Conservation (phyloP, 1,140 invertebrate genomes). For the Scaptomyza pallida region DNA sequence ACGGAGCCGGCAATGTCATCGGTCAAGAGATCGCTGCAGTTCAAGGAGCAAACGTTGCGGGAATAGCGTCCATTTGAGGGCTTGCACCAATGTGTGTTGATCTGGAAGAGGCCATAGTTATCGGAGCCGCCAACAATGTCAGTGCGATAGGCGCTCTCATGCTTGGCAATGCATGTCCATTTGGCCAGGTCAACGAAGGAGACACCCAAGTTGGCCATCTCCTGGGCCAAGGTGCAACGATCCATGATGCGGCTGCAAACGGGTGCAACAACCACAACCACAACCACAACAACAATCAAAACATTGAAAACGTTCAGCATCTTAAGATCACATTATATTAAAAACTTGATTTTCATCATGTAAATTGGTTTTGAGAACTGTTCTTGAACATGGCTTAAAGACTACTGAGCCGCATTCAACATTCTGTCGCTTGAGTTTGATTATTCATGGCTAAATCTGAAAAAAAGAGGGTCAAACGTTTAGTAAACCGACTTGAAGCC, state of each 20-base stretch:
- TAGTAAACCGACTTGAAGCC: not conserved
- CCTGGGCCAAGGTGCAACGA: conserved; percentile 67
- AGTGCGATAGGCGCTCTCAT: conserved; percentile 55
- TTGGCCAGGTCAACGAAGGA: conserved; percentile 30
- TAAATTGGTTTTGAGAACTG: not conserved
- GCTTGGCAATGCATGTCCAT: conserved; percentile 58
- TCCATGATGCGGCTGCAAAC: conserved; percentile 58
- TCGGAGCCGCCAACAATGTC: conserved; percentile 47
- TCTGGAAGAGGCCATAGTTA: conserved; percentile 75
- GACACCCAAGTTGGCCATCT: conserved; percentile 55
- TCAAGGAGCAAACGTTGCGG: conserved; percentile 35
- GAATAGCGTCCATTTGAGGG: conserved; percentile 43
- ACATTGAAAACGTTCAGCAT: conserved; percentile 46
- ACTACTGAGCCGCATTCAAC: conserved; percentile 6
- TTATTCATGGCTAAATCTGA: conserved; percentile 21
- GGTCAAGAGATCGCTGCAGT: conserved; percentile 46
- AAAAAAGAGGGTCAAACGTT: conserved; percentile 36
- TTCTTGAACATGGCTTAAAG: not conserved
- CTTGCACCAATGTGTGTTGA: conserved; percentile 72
- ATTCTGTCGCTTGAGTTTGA: conserved; percentile 6
- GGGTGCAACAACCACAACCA: not conserved
- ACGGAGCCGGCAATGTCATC: conserved; percentile 49
- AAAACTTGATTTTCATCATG: too few species aligned
- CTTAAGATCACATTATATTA: conserved; percentile 4
- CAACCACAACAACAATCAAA: conserved; percentile 16